Base-by-base conservation (phyloP, 2,888 invertebrate genomes). In the Metalampra italica region DNA sequence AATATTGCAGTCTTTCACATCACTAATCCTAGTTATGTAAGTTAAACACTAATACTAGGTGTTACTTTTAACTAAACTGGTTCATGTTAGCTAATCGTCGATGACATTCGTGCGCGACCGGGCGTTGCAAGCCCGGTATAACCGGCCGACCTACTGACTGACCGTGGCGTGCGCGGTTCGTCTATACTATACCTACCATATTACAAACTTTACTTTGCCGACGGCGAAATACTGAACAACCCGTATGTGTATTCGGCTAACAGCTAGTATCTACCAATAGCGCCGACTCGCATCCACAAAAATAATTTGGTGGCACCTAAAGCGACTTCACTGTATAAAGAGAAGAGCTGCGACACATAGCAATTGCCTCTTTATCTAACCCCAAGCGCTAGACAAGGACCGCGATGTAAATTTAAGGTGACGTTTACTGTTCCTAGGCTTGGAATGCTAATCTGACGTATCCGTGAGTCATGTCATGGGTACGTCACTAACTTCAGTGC, bases 71-170 rank as follows among this genome's bases (percentile, higher is more conserved):
- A 60, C 51, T 62, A 57, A 62, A 67, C 11, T 37, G 45, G 52
- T 49, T 14, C 61, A 67, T 66, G 60, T 68, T 70, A 66, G 56
- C 65, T 69, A 67, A 66, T 64, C 60, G 64, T 60, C 54, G 56
- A 52, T 62, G 56, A 64, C 57, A 57, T 56, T 48, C 50, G 55
- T 57, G 52, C 56, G 59, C 59, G 62, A 55, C 59, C 59, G 62
- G 63, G 64, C 66, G 59, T 54, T 46, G 57, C 59, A 59, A 54
- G 57, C 62, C 60, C 66, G 60, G 62, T 57, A 53, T 53, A 53
- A 64, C 62, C 71, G 67, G 65, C 64, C 75, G 70, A 65, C 70
- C 71, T 67, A 75, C 75, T 71, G 68, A 65, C 65, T 66, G 66
- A 66, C 66, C 60, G 60, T 60, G 55, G 53, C 50, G 59, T 68